Base-by-base conservation (phyloP, 2,888 invertebrate genomes). In the Anorthoa munda region DNA sequence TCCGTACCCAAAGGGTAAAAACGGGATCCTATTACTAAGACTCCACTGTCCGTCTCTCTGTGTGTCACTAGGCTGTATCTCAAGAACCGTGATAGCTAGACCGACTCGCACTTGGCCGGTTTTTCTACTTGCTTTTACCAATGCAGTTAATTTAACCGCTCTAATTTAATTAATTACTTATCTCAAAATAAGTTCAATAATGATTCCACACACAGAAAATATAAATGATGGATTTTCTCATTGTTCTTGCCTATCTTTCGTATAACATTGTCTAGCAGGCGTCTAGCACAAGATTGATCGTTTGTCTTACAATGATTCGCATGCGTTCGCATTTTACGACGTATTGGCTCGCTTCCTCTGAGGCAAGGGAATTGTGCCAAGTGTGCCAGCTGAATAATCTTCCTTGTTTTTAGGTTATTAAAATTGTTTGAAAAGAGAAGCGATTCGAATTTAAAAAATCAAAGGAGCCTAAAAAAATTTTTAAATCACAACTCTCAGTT, bases 221-320 rank as follows among this genome's bases (percentile, higher is more conserved):
- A 12, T 12, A 4, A 31, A 18, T 39, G 18, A 67, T 64, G 13
- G 4, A 66, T 60, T 77, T 63, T 77, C 51, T 55, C 46, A 26
- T 51, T 55, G 21, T 65, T 70, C 48, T 50, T 31, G 64, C 39
- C 56, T 59, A 67, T 77, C n/a, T 66, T 70, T 74, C 56, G 15
- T 39, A 55, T 21, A 48, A 48, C 21, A 58, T n/a, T 45, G 77
- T 77, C 81, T 73, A 70, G 39, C 48, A 4, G 3, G 9, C 69
- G 81, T 81, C 81, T 81, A 63, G 60, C 23, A 12, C 4, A 66
- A 77, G 77, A 81, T 77, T 81, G 66, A 77, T 81, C 3, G 77
- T 63, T 67, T 15, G 64, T 70, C 74, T 56, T 56, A 77, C 77
- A 81, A 65, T 61, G 53, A 67, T 65, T 64, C 56, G 64, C 26